Base-by-base conservation (phyloP, 2,113 vertebrate species). In the Oxyura jamaicensis region DNA sequence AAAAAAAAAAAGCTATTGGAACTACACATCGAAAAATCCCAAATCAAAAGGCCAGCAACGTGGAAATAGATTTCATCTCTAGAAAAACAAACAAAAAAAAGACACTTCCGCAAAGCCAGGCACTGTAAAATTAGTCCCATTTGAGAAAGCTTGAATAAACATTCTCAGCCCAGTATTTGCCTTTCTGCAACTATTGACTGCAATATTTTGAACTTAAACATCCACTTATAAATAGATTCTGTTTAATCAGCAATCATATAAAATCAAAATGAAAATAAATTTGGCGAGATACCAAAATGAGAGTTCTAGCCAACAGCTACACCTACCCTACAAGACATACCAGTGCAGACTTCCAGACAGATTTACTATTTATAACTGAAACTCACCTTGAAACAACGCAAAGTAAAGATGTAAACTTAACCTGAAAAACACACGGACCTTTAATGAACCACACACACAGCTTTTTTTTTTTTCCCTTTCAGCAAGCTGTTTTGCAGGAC, bases 341-440 rank as follows among this genome's bases (percentile, higher is more conserved):
- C 62, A 72, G 42, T 25, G 71, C 31, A 87, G 66, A 76, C 44
- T 73, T 90, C 88, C 76, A 95, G 44, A 53, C 35, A 67, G 46
- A 86, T 86, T 62, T 60, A 65, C 73, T 88, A 73, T 75, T 87
- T 89, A 50, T 53, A 94, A 78, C 68, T 79, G 80, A 92, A 94
- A 90, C 39, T 53, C 62, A 41, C 12, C 62, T 56, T 44, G 48
- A 93, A 96, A 90, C 58, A 85, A 65, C 6, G 23, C 71, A 88
- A 68, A 10, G 46, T 20, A 56, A 82, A 41, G 42, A 88, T 3
- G 12, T 26, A 88, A 91, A 86, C 22, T 31, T 78, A 44, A 72
- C 58, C 36, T 33, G 56, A 90, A 67, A 90, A 86, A 23, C 53
- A 72, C 41, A 73, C 15, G 41, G 25, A 21, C 35, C 83, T 92